These are phyloP conservation scores for Distichodus sexfasciatus DNA, from an alignment of 2,797 vertebrate species.

Conservation along the genomic window DNA sequence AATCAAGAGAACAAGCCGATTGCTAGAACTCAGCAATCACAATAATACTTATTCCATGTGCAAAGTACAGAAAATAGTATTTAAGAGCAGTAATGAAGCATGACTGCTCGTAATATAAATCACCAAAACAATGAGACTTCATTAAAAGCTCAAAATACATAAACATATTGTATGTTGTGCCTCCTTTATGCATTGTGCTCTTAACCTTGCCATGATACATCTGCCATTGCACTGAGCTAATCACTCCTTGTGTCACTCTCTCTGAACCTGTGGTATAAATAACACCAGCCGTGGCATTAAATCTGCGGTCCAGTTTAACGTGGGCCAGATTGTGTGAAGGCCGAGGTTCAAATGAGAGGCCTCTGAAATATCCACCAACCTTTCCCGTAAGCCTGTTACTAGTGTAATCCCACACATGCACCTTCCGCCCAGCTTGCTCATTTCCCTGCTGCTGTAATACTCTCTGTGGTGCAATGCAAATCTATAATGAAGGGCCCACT, in stretches of 20 bases:
- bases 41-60: too few relatives aligned
- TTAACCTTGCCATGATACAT: neutral
- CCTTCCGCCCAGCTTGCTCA: slow-evolving; percentile 64
- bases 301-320: slow-evolving; percentile 4
- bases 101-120: too few relatives aligned
- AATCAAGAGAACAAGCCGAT: too few relatives aligned
- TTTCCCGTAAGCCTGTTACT: slow-evolving; percentile 76
- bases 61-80: too few relatives aligned
- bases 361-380: slow-evolving; percentile 74
- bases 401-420: slow-evolving; percentile 68
- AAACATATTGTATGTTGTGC: too few relatives aligned
- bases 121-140: neutral
- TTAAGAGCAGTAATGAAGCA: too few relatives aligned
- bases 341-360: slow-evolving; percentile 69
- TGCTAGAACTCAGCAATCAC: too few relatives aligned
- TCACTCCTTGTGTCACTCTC: neutral
- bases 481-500: slow-evolving; percentile 67
- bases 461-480: slow-evolving; percentile 73
- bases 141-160: neutral
- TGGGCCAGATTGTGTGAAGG: slow-evolving; percentile 60
- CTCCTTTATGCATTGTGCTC: neutral
- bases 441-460: slow-evolving; percentile 68
- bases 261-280: slow-evolving; percentile 21
- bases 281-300: slow-evolving; percentile 2
- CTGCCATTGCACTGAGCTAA: neutral